Evolutionary conservation across 1,140 invertebrate genomes (phyloP).

Genomic region (Oreohelix idahoensis): DNA sequence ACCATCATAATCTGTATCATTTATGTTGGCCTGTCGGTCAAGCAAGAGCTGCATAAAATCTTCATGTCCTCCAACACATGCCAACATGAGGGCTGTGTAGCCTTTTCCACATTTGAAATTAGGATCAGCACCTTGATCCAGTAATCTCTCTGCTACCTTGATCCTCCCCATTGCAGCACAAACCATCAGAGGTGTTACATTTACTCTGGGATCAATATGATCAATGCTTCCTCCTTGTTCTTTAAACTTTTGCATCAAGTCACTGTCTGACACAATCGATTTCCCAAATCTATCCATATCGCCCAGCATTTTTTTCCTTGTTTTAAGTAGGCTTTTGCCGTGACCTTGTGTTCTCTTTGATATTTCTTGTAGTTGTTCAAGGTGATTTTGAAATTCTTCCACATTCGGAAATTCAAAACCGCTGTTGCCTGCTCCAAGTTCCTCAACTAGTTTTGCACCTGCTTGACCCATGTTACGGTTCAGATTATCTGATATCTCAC

Average conservation of each 20-base stretch:
- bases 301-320: background rate
- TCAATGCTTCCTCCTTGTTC: background rate
- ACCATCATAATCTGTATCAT: constrained; percentile 5
- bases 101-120: background rate
- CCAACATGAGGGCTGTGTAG: constrained; percentile 10
- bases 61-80: background rate
- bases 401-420: background rate
- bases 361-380: background rate
- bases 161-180: background rate
- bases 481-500: no score
- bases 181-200: constrained; percentile 6
- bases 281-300: background rate
- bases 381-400: background rate
- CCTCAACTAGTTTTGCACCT: background rate
- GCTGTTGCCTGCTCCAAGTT: background rate
- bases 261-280: background rate
- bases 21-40: background rate
- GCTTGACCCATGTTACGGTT: background rate
- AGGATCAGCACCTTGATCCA: background rate
- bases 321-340: background rate
- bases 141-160: background rate
- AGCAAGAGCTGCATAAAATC: background rate
- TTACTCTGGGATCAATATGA: background rate
- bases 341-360: background rate
- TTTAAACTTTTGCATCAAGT: background rate